These are phyloP conservation scores for Cordilura impudica DNA, from an alignment of 2,888 invertebrate species.

Conservation along the genomic window DNA sequence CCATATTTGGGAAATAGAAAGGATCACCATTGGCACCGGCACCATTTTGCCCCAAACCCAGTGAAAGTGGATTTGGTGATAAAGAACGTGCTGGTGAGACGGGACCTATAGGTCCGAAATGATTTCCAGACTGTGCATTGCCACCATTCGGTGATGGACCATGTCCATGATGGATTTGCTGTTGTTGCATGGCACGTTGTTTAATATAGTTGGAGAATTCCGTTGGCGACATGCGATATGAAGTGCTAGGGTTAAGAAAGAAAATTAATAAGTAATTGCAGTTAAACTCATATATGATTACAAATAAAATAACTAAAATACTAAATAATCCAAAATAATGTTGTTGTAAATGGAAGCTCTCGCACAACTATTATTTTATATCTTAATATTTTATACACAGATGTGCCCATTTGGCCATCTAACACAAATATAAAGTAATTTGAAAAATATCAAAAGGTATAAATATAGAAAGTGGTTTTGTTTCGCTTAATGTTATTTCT, in stretches of 20 bases:
- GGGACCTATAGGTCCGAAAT: constrained; percentile 81
- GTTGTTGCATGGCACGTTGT: constrained; percentile 94
- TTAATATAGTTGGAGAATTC: constrained; percentile 98
- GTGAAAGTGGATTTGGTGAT: constrained; percentile 80
- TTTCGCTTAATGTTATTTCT: no score
- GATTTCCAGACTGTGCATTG: constrained; percentile 73
- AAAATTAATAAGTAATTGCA: neutral
- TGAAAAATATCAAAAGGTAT: no score
- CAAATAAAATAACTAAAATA: no score
- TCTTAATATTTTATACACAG: no score
- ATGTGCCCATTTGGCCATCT: no score
- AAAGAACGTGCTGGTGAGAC: constrained; percentile 81
- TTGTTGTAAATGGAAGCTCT: no score
- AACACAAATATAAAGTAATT: no score
- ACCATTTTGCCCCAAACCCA: constrained; percentile 77
- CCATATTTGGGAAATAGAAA: constrained; percentile 81
- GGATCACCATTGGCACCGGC: constrained; percentile 74
- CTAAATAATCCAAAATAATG: no score
- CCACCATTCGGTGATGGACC: constrained; percentile 60
- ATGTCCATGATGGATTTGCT: constrained; percentile 82
- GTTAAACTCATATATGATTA: no score
- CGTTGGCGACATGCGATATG: constrained; percentile 94
- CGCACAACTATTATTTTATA: no score
- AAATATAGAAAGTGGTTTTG: no score
- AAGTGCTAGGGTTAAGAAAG: constrained; percentile 69